A percentile compares a stretch with the other conserved stretches of the same genome.
These are phyloP conservation scores for Cossypha niveicapilla DNA, from an alignment of 2,797 vertebrate genomes.

Conservation along the genomic window DNA sequence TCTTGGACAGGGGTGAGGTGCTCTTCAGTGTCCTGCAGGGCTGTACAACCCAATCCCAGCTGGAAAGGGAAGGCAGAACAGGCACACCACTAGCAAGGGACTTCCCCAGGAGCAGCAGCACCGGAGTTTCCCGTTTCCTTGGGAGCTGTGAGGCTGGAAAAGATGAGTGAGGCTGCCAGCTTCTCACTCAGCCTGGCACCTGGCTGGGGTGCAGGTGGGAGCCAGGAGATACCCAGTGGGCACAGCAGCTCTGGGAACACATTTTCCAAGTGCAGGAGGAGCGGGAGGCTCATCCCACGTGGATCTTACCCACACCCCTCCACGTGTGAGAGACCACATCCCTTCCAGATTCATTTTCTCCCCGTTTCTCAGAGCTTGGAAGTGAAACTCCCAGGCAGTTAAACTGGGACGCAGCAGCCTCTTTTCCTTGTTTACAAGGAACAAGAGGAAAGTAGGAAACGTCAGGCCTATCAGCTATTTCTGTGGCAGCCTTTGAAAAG, in stretches of 20 bases:
- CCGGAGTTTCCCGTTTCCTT: fast-evolving
- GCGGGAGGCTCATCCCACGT: background rate
- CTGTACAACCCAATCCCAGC: background rate
- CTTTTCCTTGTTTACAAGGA: slow-evolving; percentile 56
- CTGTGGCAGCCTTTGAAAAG: slow-evolving; percentile 60
- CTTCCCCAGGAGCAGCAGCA: background rate
- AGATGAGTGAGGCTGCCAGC: background rate
- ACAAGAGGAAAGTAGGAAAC: background rate
- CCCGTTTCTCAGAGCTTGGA: background rate
- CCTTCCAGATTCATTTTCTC: background rate
- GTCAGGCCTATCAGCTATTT: slow-evolving; percentile 56
- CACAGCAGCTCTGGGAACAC: background rate
- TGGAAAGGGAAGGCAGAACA: background rate
- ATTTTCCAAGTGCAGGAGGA: background rate
- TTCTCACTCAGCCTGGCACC: background rate
- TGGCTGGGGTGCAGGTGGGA: background rate
- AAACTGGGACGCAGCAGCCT: slow-evolving; percentile 49
- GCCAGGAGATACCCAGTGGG: background rate
- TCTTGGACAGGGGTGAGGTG: background rate
- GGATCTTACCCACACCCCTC: background rate
- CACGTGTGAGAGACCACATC: background rate
- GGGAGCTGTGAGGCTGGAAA: background rate
- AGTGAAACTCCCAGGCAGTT: slow-evolving; percentile 19
- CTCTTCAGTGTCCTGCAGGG: background rate
- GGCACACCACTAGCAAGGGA: background rate